A percentile compares a stretch with the other conserved stretches of the same genome.
These are phyloP conservation scores for Diarsia brunnea DNA, from an alignment of 2,888 invertebrate species.

Conservation along the genomic window DNA sequence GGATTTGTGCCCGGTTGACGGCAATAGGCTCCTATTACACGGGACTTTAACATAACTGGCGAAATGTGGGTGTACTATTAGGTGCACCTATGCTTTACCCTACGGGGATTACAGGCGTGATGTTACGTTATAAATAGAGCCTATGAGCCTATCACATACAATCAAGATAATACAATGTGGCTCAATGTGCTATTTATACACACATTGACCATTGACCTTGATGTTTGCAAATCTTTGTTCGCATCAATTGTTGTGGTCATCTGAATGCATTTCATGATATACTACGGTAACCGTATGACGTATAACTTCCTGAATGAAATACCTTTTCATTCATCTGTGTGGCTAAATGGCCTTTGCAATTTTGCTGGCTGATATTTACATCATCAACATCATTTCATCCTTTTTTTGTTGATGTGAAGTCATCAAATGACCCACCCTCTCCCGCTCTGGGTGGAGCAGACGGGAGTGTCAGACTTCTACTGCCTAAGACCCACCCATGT, in stretches of 20 bases:
- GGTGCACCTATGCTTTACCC: too few relatives aligned
- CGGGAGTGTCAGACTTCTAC: too few relatives aligned
- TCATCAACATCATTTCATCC: neutral
- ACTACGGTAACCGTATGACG: slow-evolving; percentile 13
- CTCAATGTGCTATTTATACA: slow-evolving; percentile 31
- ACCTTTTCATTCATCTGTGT: neutral
- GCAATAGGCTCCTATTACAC: too few relatives aligned
- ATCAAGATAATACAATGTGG: slow-evolving; percentile 26
- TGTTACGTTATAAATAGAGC: slow-evolving; percentile 15
- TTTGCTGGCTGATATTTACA: neutral
- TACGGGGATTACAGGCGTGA: too few relatives aligned
- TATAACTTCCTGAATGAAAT: slow-evolving; percentile 22
- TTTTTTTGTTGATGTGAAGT: too few relatives aligned
- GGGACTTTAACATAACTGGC: too few relatives aligned
- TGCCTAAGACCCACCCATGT: too few relatives aligned
- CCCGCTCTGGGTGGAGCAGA: too few relatives aligned
- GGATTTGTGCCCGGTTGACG: too few relatives aligned
- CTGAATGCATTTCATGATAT: slow-evolving; percentile 41
- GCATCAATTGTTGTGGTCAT: neutral
- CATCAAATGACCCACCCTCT: too few relatives aligned
- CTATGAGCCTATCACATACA: neutral
- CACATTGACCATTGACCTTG: slow-evolving; percentile 40
- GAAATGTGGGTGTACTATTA: neutral
- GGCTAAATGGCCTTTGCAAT: neutral
- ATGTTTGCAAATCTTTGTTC: slow-evolving; percentile 31